phyloP scores from a whole-genome alignment of 2,113 vertebrate genomes.

The Mustelus asterias region DNA sequence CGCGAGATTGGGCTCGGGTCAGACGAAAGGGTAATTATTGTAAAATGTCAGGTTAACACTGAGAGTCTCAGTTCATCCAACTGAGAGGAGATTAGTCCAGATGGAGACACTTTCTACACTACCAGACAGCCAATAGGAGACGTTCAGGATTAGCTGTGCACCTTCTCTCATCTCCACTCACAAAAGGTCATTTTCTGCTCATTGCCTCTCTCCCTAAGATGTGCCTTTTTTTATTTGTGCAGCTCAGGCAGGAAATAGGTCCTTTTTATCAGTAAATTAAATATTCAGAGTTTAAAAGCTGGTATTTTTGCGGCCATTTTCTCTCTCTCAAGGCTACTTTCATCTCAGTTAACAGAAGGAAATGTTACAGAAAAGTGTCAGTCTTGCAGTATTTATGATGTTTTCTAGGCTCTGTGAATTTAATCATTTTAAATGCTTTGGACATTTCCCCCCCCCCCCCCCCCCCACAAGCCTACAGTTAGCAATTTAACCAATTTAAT shows the following conservation, averaged over 20 bases:
- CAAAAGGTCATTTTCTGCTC: constrained; percentile 84
- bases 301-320: constrained; percentile 57
- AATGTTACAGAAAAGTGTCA: constrained; percentile 19
- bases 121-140: constrained; percentile 70
- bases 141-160: constrained; percentile 82
- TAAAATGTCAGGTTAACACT: constrained; percentile 90
- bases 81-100: constrained; percentile 85
- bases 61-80: constrained; percentile 78
- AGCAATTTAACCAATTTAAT: neutral
- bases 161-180: constrained; percentile 81
- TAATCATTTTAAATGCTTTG: constrained; percentile 34
- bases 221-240: constrained; percentile 46
- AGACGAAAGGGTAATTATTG: constrained; percentile 86
- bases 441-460: neutral
- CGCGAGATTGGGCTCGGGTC: constrained; percentile 70
- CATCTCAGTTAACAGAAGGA: constrained; percentile 47
- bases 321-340: constrained; percentile 66
- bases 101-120: constrained; percentile 86
- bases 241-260: constrained; percentile 55
- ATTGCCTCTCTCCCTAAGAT: constrained; percentile 75
- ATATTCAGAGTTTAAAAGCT: constrained; percentile 69
- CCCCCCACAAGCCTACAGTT: neutral
- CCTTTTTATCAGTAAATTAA: constrained; percentile 73
- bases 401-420: constrained; percentile 17
- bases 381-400: constrained; percentile 24